A percentile compares a stretch with the other conserved stretches of the same genome.
Evolutionary conservation across 2,888 invertebrate genomes (phyloP).

Genomic region (Brenthis daphne): DNA sequence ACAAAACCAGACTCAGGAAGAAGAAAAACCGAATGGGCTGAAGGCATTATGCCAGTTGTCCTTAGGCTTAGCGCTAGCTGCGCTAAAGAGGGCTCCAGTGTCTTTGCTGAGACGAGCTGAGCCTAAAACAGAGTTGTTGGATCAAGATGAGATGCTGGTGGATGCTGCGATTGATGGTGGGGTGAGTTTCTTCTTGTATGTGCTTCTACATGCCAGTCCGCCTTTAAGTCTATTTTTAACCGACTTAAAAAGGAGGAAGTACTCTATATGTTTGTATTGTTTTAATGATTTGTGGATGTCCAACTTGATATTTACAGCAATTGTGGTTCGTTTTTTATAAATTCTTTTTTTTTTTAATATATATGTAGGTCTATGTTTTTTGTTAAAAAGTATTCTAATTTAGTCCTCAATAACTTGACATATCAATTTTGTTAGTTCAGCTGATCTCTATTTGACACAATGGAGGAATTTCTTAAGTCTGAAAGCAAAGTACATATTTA

Average conservation of each 20-base stretch:
- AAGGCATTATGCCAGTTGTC: slow-evolving; percentile 66
- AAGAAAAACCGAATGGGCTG: slow-evolving; percentile 50
- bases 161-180: slow-evolving; percentile 90
- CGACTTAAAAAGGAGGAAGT: too few relatives aligned
- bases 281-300: neutral
- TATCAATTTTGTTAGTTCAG: slow-evolving; percentile 7
- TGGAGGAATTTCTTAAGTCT: too few relatives aligned
- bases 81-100: slow-evolving; percentile 70
- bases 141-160: slow-evolving; percentile 90
- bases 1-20: slow-evolving; percentile 44
- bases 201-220: neutral
- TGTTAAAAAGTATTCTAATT: neutral
- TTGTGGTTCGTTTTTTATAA: too few relatives aligned
- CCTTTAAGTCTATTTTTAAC: neutral
- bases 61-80: slow-evolving; percentile 65
- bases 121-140: slow-evolving; percentile 67
- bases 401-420: neutral
- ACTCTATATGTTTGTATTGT: neutral
- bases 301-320: too few relatives aligned
- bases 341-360: too few relatives aligned
- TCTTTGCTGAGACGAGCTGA: slow-evolving; percentile 55
- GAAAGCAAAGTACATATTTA: too few relatives aligned
- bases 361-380: neutral
- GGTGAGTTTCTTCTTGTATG: slow-evolving; percentile 46
- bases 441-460: too few relatives aligned